These are phyloP conservation scores for Pitta sordida DNA, from an alignment of 2,113 vertebrate genomes.

Conservation along the genomic window DNA sequence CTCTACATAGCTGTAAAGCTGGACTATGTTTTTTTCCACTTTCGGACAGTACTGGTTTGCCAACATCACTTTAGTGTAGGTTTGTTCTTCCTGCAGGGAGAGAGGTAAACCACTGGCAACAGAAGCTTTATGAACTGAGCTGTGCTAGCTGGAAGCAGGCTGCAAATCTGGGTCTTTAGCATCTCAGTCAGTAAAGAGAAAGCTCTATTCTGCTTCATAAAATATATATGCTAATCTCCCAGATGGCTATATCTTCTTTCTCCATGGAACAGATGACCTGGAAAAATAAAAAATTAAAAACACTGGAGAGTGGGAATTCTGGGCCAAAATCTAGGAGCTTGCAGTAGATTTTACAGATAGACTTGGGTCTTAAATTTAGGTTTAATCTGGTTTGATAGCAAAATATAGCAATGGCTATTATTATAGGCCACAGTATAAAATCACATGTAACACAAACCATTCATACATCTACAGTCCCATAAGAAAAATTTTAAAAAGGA, in stretches of 20 bases:
- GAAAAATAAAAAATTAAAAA: constrained; percentile 26
- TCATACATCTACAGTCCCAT: background rate
- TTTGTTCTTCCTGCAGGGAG: background rate
- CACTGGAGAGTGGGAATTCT: background rate
- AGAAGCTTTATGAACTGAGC: background rate
- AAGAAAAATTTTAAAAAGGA: background rate
- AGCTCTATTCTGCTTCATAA: constrained; percentile 42
- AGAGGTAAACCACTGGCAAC: background rate
- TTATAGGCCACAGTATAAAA: background rate
- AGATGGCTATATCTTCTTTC: constrained; percentile 49
- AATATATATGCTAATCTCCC: constrained; percentile 64
- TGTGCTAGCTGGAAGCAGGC: background rate
- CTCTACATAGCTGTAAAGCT: background rate
- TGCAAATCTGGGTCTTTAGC: constrained; percentile 38
- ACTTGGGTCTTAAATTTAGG: background rate
- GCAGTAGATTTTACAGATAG: background rate
- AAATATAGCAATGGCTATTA: background rate
- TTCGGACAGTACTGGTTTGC: background rate
- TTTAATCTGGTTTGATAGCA: background rate
- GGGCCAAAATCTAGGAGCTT: background rate
- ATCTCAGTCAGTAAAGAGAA: constrained; percentile 20
- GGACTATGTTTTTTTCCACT: background rate
- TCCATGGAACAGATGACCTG: constrained; percentile 47
- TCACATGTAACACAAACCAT: background rate
- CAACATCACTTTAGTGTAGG: background rate